Conservation (phyloP, 2,113 vertebrate genomes). For the Bungarus multicinctus region DNA sequence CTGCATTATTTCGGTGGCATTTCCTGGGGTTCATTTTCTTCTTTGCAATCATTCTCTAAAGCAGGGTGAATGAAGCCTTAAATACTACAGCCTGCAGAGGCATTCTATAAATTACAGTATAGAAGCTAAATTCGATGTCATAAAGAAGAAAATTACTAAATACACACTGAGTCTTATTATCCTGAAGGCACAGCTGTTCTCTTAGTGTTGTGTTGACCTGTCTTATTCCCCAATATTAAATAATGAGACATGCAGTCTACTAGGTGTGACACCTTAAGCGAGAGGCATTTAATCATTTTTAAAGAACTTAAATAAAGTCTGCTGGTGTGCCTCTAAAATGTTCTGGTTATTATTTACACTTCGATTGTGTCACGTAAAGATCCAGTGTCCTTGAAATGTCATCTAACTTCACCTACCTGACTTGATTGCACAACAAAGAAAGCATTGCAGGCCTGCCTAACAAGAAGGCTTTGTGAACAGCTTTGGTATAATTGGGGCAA, state of each 20-base stretch:
- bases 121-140: neutral
- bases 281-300: neutral
- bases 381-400: neutral
- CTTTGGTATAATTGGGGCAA: neutral
- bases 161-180: neutral
- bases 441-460: neutral
- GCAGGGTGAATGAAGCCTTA: neutral
- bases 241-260: neutral
- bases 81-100: neutral
- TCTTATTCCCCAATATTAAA: neutral
- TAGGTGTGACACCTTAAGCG: neutral
- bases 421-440: neutral
- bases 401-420: fast-evolving
- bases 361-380: neutral
- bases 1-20: neutral
- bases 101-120: neutral
- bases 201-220: neutral
- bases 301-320: neutral
- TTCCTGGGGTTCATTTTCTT: neutral
- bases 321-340: neutral
- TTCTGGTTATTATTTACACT: neutral
- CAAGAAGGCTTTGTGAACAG: neutral
- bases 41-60: neutral
- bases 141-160: neutral
- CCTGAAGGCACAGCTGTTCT: neutral